Evolutionary conservation across 2,888 invertebrate genomes (phyloP).

Genomic region (Amblyteles armatorius): DNA sequence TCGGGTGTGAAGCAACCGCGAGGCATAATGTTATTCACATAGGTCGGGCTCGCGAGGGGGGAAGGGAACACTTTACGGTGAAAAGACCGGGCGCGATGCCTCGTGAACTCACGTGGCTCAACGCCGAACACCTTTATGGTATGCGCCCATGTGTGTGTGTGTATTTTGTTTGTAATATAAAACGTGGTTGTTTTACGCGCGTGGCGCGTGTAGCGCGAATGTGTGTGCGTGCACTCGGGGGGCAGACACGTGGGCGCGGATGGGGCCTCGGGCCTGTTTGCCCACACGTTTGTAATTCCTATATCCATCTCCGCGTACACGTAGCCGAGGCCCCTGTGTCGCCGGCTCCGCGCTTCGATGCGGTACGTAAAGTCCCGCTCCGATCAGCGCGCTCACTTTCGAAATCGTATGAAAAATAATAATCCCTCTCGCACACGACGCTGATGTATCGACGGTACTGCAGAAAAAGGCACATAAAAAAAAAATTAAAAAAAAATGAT

Average conservation of each 20-base stretch:
- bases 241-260: constrained; percentile 76
- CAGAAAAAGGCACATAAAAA: background rate
- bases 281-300: constrained; percentile 76
- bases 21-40: constrained; percentile 74
- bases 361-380: constrained; percentile 9
- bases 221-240: constrained; percentile 35
- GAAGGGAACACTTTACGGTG: constrained; percentile 29
- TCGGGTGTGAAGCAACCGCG: constrained; percentile 73
- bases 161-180: constrained; percentile 2
- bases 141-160: background rate
- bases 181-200: constrained; percentile 15
- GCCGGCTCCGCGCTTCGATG: background rate
- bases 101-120: constrained; percentile 27
- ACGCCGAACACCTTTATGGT: constrained; percentile 9
- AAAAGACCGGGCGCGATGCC: constrained; percentile 33
- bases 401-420: constrained; percentile 7
- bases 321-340: background rate
- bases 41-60: constrained; percentile 64
- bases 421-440: background rate
- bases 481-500: background rate
- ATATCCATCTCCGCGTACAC: constrained; percentile 34
- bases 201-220: constrained; percentile 32
- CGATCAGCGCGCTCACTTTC: constrained; percentile 21
- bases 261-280: constrained; percentile 78
- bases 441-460: background rate